These are phyloP conservation scores for Stenopsyche tienmushanensis DNA, from an alignment of 1,140 invertebrate species.

Conservation along the genomic window DNA sequence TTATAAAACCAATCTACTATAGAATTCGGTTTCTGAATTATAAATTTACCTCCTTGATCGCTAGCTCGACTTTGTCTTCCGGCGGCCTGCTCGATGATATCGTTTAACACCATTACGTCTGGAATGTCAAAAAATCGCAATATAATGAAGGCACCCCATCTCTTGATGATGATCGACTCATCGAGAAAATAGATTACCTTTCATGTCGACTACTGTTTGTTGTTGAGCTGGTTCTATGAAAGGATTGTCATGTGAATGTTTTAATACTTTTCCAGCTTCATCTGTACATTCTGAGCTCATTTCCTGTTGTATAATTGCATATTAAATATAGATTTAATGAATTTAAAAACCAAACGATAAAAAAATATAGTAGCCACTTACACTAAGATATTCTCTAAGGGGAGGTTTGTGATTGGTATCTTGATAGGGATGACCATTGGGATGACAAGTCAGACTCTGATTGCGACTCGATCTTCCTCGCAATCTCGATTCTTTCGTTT, in stretches of 20 bases:
- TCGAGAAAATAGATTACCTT: too few species aligned
- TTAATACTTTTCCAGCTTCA: conserved; percentile 74
- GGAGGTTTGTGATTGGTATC: conserved; percentile 68
- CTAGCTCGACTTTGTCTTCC: conserved; percentile 80
- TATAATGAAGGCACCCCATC: too few species aligned
- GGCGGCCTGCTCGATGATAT: conserved; percentile 95
- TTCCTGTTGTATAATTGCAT: conserved; percentile 58
- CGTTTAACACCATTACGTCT: conserved; percentile 98
- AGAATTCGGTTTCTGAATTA: neutral
- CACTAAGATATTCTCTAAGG: conserved; percentile 71
- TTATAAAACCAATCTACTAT: conserved; percentile 13
- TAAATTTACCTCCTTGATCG: conserved; percentile 77
- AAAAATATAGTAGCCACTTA: conserved; percentile 10
- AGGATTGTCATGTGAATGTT: conserved; percentile 83
- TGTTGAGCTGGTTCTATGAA: conserved; percentile 86
- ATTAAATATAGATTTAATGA: conserved; percentile 6
- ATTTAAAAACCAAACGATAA: neutral
- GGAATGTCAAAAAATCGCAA: conserved; percentile 47
- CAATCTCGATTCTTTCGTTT: conserved; percentile 83
- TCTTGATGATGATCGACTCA: too few species aligned
- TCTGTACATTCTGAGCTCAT: conserved; percentile 72
- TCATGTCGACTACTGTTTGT: conserved; percentile 89
- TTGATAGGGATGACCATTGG: conserved; percentile 50
- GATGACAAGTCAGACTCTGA: conserved; percentile 62
- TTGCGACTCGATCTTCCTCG: conserved; percentile 72